These are phyloP conservation scores for Heliconius ismenius DNA, from an alignment of 2,888 invertebrate species.

Conservation along the genomic window DNA sequence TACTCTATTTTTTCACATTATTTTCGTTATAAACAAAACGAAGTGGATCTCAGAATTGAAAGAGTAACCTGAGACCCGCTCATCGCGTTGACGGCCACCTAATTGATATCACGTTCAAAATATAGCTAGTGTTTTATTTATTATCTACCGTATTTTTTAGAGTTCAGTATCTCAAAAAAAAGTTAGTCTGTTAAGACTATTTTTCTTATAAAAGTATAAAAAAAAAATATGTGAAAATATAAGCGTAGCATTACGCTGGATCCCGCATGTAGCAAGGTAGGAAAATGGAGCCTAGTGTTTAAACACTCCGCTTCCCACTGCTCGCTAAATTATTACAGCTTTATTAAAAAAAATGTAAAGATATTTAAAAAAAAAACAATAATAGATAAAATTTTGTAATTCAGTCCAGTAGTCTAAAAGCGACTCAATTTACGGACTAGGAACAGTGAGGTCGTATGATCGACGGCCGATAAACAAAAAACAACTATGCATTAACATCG, in stretches of 20 bases:
- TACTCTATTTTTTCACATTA: conserved; percentile 1
- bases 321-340: too few species aligned
- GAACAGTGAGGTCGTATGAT: conserved; percentile 39
- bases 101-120: conserved; percentile 73
- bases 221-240: too few species aligned
- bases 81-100: conserved; percentile 62
- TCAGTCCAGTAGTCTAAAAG: not conserved
- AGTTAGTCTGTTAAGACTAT: too few species aligned
- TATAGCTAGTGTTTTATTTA: conserved; percentile 64
- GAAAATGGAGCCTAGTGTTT: too few species aligned
- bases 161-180: too few species aligned
- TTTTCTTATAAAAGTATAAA: too few species aligned
- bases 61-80: conserved; percentile 57
- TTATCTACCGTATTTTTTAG: conserved; percentile 8
- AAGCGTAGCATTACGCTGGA: too few species aligned
- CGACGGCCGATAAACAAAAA: conserved; percentile 69
- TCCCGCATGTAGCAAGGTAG: too few species aligned
- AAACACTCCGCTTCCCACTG: too few species aligned
- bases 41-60: conserved; percentile 54
- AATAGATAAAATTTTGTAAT: not conserved
- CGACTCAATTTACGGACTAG: conserved; percentile 36
- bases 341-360: too few species aligned
- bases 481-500: conserved; percentile 67
- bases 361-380: conserved; percentile 13
- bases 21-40: conserved; percentile 34